A percentile compares a stretch with the other conserved stretches of the same genome.
Conservation (phyloP, 1,140 invertebrate genomes). For the Rhagoletis pomonella region DNA sequence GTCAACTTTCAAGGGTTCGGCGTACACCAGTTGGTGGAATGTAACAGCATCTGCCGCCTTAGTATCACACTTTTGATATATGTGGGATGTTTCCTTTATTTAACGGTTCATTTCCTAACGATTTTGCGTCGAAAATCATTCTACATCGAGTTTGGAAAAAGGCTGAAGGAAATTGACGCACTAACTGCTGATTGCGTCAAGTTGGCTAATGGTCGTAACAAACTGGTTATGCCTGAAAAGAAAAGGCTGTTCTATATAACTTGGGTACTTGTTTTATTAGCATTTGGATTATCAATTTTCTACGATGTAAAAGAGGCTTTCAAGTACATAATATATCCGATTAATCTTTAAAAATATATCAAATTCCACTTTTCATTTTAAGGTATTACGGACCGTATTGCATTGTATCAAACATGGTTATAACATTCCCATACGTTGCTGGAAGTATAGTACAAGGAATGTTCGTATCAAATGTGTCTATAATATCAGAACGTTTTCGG, state of each 20-base stretch:
- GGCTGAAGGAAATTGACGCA: slow-evolving; percentile 65
- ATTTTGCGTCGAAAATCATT: slow-evolving; percentile 68
- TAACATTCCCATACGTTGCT: slow-evolving; percentile 69
- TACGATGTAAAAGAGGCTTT: slow-evolving; percentile 63
- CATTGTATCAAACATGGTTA: slow-evolving; percentile 67
- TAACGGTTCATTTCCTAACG: slow-evolving; percentile 64
- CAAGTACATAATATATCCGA: slow-evolving; percentile 59
- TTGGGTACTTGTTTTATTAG: slow-evolving; percentile 64
- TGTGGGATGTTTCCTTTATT: slow-evolving; percentile 67
- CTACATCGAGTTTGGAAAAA: slow-evolving; percentile 65
- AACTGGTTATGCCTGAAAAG: slow-evolving; percentile 50
- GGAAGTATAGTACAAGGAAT: slow-evolving; percentile 69
- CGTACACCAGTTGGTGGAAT: slow-evolving; percentile 57
- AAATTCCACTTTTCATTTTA: neutral
- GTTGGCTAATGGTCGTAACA: slow-evolving; percentile 62
- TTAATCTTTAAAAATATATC: neutral
- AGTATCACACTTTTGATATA: slow-evolving; percentile 66
- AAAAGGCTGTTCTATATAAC: slow-evolving; percentile 63
- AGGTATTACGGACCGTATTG: slow-evolving; percentile 58
- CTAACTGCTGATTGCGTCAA: slow-evolving; percentile 62
- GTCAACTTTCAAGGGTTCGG: slow-evolving; percentile 60
- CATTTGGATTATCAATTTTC: slow-evolving; percentile 63
- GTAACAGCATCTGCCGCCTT: slow-evolving; percentile 66
- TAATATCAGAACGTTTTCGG: slow-evolving; percentile 69
- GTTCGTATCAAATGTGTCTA: slow-evolving; percentile 71